Base-by-base conservation (phyloP, 2,797 vertebrate species). In the Tinamus major region DNA sequence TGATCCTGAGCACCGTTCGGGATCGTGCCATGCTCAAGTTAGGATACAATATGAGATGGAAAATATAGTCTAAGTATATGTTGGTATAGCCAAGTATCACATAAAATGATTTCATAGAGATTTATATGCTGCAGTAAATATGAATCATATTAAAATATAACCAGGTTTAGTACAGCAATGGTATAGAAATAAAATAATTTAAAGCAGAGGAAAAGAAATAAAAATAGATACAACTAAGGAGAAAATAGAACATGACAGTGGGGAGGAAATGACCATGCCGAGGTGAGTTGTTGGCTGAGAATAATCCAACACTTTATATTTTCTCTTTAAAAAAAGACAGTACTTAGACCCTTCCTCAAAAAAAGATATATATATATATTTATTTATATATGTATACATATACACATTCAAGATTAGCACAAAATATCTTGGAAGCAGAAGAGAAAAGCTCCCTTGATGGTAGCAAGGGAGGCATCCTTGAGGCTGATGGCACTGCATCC, bases 291-390 rank as follows among this genome's bases (percentile, higher is more conserved):
- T 64, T 35, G 33, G 4, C 42, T 61, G 61, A 84, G 91, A 90
- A 84, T 53, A 81, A 51, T 85, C 82, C 78, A 48, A 46, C 26
- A 33, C 51, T 91, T 86, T 86, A 44, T 76, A 74, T 91, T 94
- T 89, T 79, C 53, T 13, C 35, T 86, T 88, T 53, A 2, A 53
- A 92, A 92, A 72, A 76, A 18, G 33, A 5, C 16, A 37, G 2
- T 76, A 76, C 72, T 93, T 65, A 89, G 49, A 69, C 26, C 14
- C 12, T 51, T 77, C 26, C 59, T 79, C 78, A 74, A 64, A 92
- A 92, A 85, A 77, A 51, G 11, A 10, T 8, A 53, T 15, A 53
- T 9, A 51, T 13, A 15, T 8, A 27, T 14, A 27, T 13, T 7
- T 9, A 27, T 35, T 35, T 35, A 35, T 35, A 35, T 11, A 49